These are phyloP conservation scores for Philotrypesis tridentata DNA, from an alignment of 1,140 invertebrate genomes.

Conservation along the genomic window DNA sequence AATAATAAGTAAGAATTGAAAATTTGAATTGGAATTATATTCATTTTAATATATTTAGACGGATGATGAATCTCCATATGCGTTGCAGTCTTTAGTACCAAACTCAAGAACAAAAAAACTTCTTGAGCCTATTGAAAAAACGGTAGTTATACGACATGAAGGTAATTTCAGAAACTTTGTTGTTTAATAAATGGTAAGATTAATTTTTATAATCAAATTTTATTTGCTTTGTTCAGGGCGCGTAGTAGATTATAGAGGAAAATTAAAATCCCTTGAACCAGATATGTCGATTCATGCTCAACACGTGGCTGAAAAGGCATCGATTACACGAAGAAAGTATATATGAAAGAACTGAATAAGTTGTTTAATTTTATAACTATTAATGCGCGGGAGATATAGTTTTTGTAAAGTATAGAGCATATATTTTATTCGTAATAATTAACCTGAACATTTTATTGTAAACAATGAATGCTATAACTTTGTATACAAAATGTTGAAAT, in stretches of 20 bases:
- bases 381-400: not conserved
- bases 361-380: not conserved
- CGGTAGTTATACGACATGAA: slow-evolving; percentile 44
- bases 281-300: slow-evolving; percentile 41
- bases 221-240: slow-evolving; percentile 30
- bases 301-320: slow-evolving; percentile 42
- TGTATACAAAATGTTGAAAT: not conserved
- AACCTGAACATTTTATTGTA: not conserved
- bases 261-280: not conserved
- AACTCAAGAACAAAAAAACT: slow-evolving; percentile 42
- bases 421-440: not conserved
- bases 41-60: slow-evolving; percentile 18
- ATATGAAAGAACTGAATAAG: not conserved
- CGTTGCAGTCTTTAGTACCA: slow-evolving; percentile 1
- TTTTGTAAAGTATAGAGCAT: not conserved
- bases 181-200: not conserved
- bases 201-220: not conserved
- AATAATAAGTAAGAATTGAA: not conserved
- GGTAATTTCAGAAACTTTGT: slow-evolving; percentile 9
- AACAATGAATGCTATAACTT: not conserved
- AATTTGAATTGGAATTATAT: not conserved
- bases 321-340: slow-evolving; percentile 1
- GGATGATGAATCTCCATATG: slow-evolving; percentile 19
- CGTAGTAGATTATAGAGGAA: not conserved
- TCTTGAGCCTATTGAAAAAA: slow-evolving; percentile 39